Evolutionary conservation across 2,888 invertebrate genomes (phyloP).

Genomic region (Ornithoptera priamus): DNA sequence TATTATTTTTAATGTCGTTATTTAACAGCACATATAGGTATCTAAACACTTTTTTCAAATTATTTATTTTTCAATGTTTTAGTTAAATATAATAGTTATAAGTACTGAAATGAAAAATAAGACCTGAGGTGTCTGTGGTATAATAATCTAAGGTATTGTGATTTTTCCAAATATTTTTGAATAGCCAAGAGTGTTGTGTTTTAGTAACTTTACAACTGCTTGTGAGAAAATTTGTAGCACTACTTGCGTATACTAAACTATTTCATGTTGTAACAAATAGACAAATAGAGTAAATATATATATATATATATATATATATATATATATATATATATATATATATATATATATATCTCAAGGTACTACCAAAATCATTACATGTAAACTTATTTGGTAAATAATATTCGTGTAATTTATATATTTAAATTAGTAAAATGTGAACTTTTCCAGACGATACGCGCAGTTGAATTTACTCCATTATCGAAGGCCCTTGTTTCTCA

Average conservation of each 20-base stretch:
- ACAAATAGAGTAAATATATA: neutral
- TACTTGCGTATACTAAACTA: too few species aligned
- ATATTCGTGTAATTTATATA: neutral
- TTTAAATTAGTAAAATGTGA: neutral
- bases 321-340: neutral
- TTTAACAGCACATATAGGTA: neutral
- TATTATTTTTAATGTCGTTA: neutral
- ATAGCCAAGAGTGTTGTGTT: too few species aligned
- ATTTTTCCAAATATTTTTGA: too few species aligned
- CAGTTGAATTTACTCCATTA: constrained; percentile 5
- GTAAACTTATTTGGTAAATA: neutral
- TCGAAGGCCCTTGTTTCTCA: constrained; percentile 2
- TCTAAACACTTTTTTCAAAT: neutral
- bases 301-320: neutral
- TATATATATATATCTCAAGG: neutral
- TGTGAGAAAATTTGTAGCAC: too few species aligned
- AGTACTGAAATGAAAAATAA: neutral
- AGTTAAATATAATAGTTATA: neutral
- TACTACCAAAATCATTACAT: neutral
- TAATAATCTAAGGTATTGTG: too few species aligned
- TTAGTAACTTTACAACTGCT: too few species aligned
- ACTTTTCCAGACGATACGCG: constrained; percentile 2
- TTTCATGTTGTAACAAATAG: neutral
- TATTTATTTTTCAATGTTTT: neutral
- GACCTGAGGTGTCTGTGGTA: too few species aligned